Evolutionary conservation across 1,140 invertebrate genomes (phyloP).

Genomic region (Hypsibius dujardini): DNA sequence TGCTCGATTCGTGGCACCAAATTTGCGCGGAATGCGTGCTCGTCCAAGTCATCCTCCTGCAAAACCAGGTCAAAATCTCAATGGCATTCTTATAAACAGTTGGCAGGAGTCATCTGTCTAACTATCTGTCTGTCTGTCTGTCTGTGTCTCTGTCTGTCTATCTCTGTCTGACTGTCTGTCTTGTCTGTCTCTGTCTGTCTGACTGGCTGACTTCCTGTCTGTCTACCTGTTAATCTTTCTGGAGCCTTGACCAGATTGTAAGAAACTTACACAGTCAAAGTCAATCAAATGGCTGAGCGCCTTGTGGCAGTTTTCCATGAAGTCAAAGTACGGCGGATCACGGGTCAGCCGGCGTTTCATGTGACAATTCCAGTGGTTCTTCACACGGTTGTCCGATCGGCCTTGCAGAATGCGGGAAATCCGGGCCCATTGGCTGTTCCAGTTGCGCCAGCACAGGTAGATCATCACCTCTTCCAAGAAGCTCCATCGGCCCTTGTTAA

Average conservation of each 20-base stretch:
- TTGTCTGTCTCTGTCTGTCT: no score
- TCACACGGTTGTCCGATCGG: constrained; percentile 88
- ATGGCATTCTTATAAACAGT: constrained; percentile 85
- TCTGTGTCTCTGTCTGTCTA: no score
- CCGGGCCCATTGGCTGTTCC: constrained; percentile 93
- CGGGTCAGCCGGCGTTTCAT: constrained; percentile 46
- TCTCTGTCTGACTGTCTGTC: no score
- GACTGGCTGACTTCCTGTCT: no score
- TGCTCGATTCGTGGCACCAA: background rate
- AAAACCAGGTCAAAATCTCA: constrained; percentile 79
- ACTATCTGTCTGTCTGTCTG: no score
- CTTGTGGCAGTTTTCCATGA: no score
- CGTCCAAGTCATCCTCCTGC: constrained; percentile 51
- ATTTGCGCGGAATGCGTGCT: background rate
- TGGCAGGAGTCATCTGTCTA: no score
- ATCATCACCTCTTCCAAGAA: constrained; percentile 81
- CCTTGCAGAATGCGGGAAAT: constrained; percentile 86
- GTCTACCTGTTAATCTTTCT: no score
- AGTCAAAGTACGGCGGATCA: background rate
- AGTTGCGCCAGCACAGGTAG: constrained; percentile 65
- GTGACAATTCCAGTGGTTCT: constrained; percentile 98
- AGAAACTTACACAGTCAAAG: no score
- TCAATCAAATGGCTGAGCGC: no score
- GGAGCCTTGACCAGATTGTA: no score
- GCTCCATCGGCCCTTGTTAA: constrained; percentile 92